Base-by-base conservation (phyloP, 1,140 invertebrate genomes). In the Ruditapes philippinarum region DNA sequence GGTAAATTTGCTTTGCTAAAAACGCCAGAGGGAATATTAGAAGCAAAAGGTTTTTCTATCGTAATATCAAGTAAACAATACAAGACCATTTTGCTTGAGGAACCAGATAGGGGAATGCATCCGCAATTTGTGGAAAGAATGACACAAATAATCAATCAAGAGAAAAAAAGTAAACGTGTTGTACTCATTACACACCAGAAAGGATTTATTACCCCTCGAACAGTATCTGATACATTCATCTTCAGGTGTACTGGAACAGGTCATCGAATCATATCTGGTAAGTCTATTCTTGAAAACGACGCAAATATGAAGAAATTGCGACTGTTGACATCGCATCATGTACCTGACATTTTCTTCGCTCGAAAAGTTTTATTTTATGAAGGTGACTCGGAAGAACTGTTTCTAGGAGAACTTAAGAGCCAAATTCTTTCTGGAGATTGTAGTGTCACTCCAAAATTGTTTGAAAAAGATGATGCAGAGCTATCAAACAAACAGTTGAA, bases 21-120 rank as follows among this genome's bases (percentile, higher is more conserved):
- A 76, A 76, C 38, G 28, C 73, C 73, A 28, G 38, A 76, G 19
- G 73, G 73, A 22, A 76, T 76, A 0, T 36, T 76, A 4, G 73
- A 76, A 76, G 73, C 73, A 45, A 76, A 76, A 22, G 9, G 0
- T 11, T 22, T 76, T 22, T 76, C 73, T n/a, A 76, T 76, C n/a
- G 38, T 76, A 7, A 45, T 76, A 40, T 76, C 73, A 11, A 28
- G 73, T 14, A 40, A 40, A 76, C 0, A 5, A 0, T 76, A 76
- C 73, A 76, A 28, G 28, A 76, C 73, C 5, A 42, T 76, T n/a
- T 14, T 76, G 0, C 28, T 76, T 5, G 73, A 76, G 22, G 73
- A 76, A 76, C 73, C 73, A 9, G 73, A 76, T 4, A 76, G 38
- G 45, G 73, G 73, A 76, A 76, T 76, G 73, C 73, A 76, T 31